Evolutionary conservation across 2,113 vertebrate genomes (phyloP).

Genomic region (Phylloscopus trochilus): DNA sequence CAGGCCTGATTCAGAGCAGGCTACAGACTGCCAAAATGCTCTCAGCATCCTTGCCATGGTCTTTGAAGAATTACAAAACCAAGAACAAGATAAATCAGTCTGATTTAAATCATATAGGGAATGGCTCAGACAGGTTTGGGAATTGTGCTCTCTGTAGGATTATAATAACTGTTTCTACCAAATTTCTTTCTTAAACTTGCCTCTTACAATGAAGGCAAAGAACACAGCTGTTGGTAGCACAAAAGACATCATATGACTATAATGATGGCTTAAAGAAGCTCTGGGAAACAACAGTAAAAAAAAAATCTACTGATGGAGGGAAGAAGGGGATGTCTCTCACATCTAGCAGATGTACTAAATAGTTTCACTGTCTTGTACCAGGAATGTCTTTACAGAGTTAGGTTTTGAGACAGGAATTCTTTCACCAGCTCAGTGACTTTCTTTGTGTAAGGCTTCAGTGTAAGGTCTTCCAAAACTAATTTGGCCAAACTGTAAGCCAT

Average conservation of each 20-base stretch:
- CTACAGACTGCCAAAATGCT: not conserved
- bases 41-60: not conserved
- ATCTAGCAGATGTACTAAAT: not conserved
- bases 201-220: not conserved
- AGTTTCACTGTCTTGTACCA: not conserved
- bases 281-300: not conserved
- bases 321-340: not conserved
- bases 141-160: not conserved
- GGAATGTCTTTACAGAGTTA: not conserved
- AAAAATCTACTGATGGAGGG: not conserved
- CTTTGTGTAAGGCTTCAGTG: not conserved
- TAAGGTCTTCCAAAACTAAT: not conserved
- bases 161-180: not conserved
- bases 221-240: not conserved
- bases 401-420: not conserved
- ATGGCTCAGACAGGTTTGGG: not conserved
- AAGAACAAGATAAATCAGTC: not conserved
- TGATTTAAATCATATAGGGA: not conserved
- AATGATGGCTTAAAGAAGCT: not conserved
- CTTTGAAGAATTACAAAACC: not conserved
- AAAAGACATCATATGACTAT: not conserved
- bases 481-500: not conserved
- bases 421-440: constrained; percentile 12
- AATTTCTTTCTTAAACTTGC: not conserved
- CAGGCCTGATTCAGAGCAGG: not conserved